These are phyloP conservation scores for Triops cancriformis DNA, from an alignment of 1,140 invertebrate species.

Conservation along the genomic window DNA sequence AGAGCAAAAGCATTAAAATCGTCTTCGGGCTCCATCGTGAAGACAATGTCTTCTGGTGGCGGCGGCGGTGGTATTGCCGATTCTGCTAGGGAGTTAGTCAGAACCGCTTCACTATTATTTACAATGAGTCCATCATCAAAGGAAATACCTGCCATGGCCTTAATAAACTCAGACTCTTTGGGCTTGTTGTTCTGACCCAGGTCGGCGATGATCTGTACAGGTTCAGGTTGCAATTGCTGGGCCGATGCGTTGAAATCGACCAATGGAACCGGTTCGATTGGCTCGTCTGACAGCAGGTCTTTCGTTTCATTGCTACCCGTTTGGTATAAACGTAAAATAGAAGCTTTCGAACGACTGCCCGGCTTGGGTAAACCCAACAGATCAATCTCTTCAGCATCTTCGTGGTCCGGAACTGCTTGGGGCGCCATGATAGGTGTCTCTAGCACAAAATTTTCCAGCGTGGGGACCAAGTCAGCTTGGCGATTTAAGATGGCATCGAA, in stretches of 20 bases:
- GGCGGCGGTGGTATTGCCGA: slow-evolving; percentile 27
- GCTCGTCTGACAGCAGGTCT: slow-evolving; percentile 31
- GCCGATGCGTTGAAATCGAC: slow-evolving; percentile 15
- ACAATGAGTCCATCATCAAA: not conserved
- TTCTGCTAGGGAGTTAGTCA: slow-evolving; percentile 23
- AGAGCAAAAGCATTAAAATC: slow-evolving; percentile 75
- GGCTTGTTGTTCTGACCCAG: not conserved
- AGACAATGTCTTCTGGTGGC: not conserved
- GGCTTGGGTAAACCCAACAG: slow-evolving; percentile 31
- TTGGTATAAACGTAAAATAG: slow-evolving; percentile 35
- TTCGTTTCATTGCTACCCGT: slow-evolving; percentile 28
- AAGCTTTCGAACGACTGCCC: slow-evolving; percentile 32
- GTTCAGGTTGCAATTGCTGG: not conserved
- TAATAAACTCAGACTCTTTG: not conserved
- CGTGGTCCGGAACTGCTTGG: slow-evolving; percentile 16
- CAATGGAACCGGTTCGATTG: slow-evolving; percentile 18
- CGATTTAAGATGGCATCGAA: slow-evolving; percentile 36
- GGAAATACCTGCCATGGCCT: not conserved
- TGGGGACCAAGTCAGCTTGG: slow-evolving; percentile 30
- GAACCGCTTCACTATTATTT: not conserved
- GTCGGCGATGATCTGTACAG: not conserved
- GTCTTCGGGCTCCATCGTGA: slow-evolving; percentile 39
- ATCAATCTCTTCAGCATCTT: slow-evolving; percentile 32
- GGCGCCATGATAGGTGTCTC: not conserved
- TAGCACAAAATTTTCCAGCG: slow-evolving; percentile 29